Conservation (phyloP, 2,113 vertebrate genomes). For the Danio rerio region DNA sequence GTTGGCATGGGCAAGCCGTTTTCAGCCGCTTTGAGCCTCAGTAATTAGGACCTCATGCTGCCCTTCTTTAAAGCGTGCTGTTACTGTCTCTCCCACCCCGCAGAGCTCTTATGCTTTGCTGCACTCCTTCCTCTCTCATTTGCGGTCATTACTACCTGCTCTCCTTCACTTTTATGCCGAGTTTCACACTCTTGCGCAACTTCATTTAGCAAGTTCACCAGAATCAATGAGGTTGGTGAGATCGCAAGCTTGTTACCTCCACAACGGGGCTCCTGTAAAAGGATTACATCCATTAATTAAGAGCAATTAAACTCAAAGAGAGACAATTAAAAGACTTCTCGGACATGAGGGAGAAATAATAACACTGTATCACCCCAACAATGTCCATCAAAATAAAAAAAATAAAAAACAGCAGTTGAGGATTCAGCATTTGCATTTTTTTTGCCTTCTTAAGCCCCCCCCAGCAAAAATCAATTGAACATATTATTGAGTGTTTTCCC, state of each 20-base stretch:
- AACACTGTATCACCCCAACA: neutral
- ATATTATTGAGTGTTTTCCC: neutral
- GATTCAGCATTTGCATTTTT: neutral
- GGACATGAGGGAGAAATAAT: conserved; percentile 26
- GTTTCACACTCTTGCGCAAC: conserved; percentile 42
- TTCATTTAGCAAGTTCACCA: conserved; percentile 45
- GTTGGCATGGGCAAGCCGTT: conserved; percentile 38
- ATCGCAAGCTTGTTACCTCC: conserved; percentile 54
- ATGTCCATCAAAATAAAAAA: too few relatives aligned
- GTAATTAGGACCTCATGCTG: conserved; percentile 57
- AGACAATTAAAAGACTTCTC: conserved; percentile 28
- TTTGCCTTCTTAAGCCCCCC: neutral
- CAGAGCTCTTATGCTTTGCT: conserved; percentile 44
- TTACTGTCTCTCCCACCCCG: conserved; percentile 29
- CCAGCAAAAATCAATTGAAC: neutral
- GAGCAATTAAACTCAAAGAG: conserved; percentile 58
- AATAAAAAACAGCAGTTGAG: neutral
- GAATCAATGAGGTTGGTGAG: conserved; percentile 46
- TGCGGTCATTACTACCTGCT: conserved; percentile 6
- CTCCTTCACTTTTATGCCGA: neutral
- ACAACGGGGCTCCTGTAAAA: conserved; percentile 40
- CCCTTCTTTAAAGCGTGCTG: conserved; percentile 53
- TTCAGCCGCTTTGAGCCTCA: conserved; percentile 20
- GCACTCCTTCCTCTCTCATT: conserved; percentile 29
- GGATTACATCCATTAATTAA: conserved; percentile 58